phyloP scores from a whole-genome alignment of 2,888 invertebrate genomes.

The Caenorhabditis sp. region DNA sequence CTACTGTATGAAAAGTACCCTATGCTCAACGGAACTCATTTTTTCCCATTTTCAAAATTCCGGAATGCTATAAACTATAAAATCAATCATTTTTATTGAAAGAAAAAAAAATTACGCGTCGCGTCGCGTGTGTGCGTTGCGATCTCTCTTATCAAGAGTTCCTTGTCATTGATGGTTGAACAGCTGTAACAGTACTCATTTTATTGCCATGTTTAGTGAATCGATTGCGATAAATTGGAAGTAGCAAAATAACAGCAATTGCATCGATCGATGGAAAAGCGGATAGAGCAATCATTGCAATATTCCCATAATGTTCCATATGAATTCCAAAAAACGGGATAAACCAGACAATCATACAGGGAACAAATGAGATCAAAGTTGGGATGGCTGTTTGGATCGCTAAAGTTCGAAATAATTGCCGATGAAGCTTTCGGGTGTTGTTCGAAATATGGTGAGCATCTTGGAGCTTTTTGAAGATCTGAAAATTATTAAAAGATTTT shows the following conservation, averaged over 20 bases:
- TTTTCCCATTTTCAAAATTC: too few relatives aligned
- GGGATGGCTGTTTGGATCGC: not conserved
- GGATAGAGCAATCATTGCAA: not conserved
- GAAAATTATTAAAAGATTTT: too few relatives aligned
- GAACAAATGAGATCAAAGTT: not conserved
- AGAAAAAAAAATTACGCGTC: too few relatives aligned
- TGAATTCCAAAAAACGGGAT: not conserved
- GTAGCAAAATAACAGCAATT: not conserved
- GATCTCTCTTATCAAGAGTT: too few relatives aligned
- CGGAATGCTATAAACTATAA: too few relatives aligned
- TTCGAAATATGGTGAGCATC: not conserved
- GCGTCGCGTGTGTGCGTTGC: too few relatives aligned
- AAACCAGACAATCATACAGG: not conserved
- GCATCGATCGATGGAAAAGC: not conserved
- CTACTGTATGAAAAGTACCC: too few relatives aligned
- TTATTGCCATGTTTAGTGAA: too few relatives aligned
- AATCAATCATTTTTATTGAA: too few relatives aligned
- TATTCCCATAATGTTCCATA: not conserved
- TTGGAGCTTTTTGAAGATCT: not conserved
- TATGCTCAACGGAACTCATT: too few relatives aligned
- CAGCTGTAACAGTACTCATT: too few relatives aligned
- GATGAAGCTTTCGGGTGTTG: not conserved
- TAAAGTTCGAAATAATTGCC: not conserved
- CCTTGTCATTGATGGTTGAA: too few relatives aligned
- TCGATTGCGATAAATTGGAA: not conserved